A percentile compares a stretch with the other conserved stretches of the same genome.
These are phyloP conservation scores for Pseudomyrmex sp. DNA, from an alignment of 1,140 invertebrate genomes.

Conservation along the genomic window DNA sequence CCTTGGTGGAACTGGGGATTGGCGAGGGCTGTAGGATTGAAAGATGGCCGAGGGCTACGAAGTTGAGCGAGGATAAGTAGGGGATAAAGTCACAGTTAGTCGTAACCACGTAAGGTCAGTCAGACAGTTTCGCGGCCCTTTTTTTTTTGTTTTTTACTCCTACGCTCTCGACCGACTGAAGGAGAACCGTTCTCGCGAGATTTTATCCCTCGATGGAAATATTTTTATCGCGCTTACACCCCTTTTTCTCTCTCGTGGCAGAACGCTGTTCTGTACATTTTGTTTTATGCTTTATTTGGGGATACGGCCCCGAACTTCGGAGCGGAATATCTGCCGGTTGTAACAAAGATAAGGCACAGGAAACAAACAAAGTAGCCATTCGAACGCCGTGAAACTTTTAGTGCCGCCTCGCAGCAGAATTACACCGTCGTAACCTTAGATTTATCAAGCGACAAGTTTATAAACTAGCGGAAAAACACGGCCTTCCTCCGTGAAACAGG, in stretches of 20 bases:
- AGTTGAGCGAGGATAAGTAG: slow-evolving; percentile 36
- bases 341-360: slow-evolving; percentile 61
- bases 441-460: slow-evolving; percentile 62
- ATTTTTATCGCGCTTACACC: slow-evolving; percentile 55
- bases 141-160: background rate
- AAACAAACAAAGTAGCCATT: slow-evolving; percentile 58
- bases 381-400: slow-evolving; percentile 57
- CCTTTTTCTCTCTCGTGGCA: background rate
- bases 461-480: slow-evolving; percentile 49
- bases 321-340: slow-evolving; percentile 40
- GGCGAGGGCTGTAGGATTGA: slow-evolving; percentile 40
- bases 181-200: slow-evolving; percentile 39
- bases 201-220: slow-evolving; percentile 56
- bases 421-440: slow-evolving; percentile 58
- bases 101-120: slow-evolving; percentile 43
- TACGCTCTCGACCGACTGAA: background rate
- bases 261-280: slow-evolving; percentile 38
- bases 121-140: background rate
- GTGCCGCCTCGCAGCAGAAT: slow-evolving; percentile 55
- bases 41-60: slow-evolving; percentile 38
- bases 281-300: slow-evolving; percentile 56
- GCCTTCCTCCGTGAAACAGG: slow-evolving; percentile 25
- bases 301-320: slow-evolving; percentile 33
- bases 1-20: slow-evolving; percentile 44
- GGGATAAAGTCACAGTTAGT: slow-evolving; percentile 61